Percentiles rank a stretch among this genome's conserved stretches.
Conservation (phyloP, 2,888 invertebrate genomes). For the Stenurella melanura region DNA sequence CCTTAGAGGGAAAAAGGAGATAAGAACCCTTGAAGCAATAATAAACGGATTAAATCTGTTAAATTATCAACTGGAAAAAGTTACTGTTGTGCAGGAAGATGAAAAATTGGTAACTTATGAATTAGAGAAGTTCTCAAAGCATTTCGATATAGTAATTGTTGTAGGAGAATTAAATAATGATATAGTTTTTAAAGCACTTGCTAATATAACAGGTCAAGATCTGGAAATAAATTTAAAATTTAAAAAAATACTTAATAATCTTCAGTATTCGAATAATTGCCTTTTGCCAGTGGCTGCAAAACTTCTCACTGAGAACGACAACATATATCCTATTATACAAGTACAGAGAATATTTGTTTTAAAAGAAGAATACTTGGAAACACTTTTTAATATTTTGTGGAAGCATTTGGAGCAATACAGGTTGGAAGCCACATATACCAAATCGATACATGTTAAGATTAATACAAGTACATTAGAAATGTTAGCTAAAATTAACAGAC, state of each 20-base stretch:
- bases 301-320: conserved; percentile 49
- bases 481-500: conserved; percentile 34
- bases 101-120: conserved; percentile 46
- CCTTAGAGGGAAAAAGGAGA: conserved; percentile 32
- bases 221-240: conserved; percentile 45
- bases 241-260: conserved; percentile 45
- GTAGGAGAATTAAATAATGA: conserved; percentile 54
- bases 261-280: conserved; percentile 36
- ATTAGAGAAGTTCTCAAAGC: conserved; percentile 52
- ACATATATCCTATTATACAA: conserved; percentile 49
- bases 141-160: conserved; percentile 63
- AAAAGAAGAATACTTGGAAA: conserved; percentile 41
- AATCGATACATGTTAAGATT: conserved; percentile 41
- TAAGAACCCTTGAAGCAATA: conserved; percentile 24
- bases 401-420: conserved; percentile 45
- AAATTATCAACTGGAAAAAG: conserved; percentile 51
- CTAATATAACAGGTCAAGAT: conserved; percentile 57
- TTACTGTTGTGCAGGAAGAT: conserved; percentile 50
- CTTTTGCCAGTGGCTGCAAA: conserved; percentile 57
- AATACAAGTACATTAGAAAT: conserved; percentile 54
- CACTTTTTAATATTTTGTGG: conserved; percentile 42
- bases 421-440: conserved; percentile 35
- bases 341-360: conserved; percentile 51
- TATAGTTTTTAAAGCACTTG: conserved; percentile 56
- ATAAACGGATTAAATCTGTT: conserved; percentile 44